Conservation (phyloP, 2,888 invertebrate species). For the Trachelus iudaicus region DNA sequence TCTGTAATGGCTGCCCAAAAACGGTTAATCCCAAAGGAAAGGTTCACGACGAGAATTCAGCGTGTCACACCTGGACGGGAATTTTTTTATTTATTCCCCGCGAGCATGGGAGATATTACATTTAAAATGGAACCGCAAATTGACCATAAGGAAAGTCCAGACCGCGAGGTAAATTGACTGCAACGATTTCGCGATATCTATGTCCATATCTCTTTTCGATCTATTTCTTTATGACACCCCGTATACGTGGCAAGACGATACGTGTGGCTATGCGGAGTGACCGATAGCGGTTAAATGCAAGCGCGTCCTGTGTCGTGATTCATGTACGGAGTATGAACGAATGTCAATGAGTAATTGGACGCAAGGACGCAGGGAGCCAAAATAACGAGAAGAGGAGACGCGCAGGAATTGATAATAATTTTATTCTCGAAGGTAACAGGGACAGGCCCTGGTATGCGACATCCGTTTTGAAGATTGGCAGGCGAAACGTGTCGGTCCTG, state of each 20-base stretch:
- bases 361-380: constrained; percentile 28
- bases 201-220: not conserved
- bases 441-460: not conserved
- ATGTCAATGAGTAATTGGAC: constrained; percentile 43
- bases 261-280: not conserved
- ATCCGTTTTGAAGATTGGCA: not conserved
- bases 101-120: not conserved
- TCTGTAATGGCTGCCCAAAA: not conserved
- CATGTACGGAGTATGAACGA: constrained; percentile 38
- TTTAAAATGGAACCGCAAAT: not conserved
- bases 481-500: not conserved
- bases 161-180: not conserved
- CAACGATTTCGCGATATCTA: not conserved
- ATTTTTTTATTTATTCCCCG: no score
- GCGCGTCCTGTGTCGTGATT: constrained; percentile 48
- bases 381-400: not conserved
- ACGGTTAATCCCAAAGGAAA: not conserved
- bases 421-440: not conserved
- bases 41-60: not conserved
- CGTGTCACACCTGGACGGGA: not conserved
- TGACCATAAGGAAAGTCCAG: not conserved
- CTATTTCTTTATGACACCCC: not conserved
- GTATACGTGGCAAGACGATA: not conserved
- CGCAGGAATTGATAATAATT: not conserved
- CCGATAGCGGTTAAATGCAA: constrained; percentile 43